Base-by-base conservation (phyloP, 2,113 vertebrate genomes). In the Apteryx mantelli region DNA sequence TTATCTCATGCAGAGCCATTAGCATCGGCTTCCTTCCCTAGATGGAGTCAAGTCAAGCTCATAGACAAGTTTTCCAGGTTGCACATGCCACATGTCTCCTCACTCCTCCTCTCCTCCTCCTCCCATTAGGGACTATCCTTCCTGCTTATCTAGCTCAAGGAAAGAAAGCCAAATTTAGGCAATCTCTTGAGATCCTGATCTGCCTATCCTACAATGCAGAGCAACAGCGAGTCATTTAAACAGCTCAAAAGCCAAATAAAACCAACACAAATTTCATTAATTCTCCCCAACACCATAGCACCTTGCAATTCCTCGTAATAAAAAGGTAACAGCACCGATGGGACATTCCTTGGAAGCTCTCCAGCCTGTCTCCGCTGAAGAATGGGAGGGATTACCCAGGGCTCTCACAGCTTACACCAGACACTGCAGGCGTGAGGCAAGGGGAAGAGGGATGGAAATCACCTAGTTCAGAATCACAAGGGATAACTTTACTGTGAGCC, bases 51-150 rank as follows among this genome's bases (percentile, higher is more conserved):
- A 91, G 89, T 84, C 94, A 89, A 96, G 50, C 95, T 93, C 93
- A 63, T 10, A 86, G 92, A 68, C 92, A 93, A 81, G 34, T 70
- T 94, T 95, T 93, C 90, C 87, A 96, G 96, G 97, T 88, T 95
- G 84, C 76, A 86, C 68, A 75, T 85, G 89, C 82, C 91, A 91
- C 87, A 77, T 46, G 85, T 90, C 92, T 96, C 82, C 88, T 78
- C 28, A 50, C 26, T 97, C 68, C 58, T 91, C 80, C 75, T 91
- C 77, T 94, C 74, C 74, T 34, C 80, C 93, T 91, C 78, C 78
- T 93, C 95, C 82, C 93, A 84, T 48, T 8, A 84, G 95, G 89
- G 89, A 95, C 52, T 9, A 50, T 86, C 64, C 89, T 95, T 94
- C 95, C 97, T 94, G 93, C 87, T 91, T 83, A 88, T 75, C 93